A percentile compares a stretch with the other conserved stretches of the same genome.
phyloP scores from a whole-genome alignment of 2,113 vertebrate species.

The Terrapene triunguis region DNA sequence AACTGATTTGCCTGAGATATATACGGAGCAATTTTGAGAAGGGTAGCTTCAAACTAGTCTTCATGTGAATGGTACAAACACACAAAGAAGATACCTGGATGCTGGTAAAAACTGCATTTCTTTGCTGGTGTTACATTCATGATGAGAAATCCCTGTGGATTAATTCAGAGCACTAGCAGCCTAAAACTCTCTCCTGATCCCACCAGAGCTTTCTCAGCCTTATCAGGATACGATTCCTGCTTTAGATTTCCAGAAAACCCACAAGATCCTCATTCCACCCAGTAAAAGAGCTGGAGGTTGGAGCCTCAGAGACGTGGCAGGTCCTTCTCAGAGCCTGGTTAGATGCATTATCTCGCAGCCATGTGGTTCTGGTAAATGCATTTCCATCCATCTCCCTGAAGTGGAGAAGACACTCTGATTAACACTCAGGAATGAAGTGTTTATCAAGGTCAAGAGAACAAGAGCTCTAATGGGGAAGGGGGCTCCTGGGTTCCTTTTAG shows the following conservation, averaged over 20 bases:
- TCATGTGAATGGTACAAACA: background rate
- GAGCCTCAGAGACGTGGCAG: background rate
- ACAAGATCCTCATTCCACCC: accelerated
- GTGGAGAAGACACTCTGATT: background rate
- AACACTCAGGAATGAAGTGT: background rate
- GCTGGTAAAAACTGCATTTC: background rate
- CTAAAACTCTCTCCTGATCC: too few species aligned
- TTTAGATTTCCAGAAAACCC: background rate
- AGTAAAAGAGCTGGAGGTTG: background rate
- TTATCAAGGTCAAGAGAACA: background rate
- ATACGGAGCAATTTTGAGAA: background rate
- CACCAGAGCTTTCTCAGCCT: accelerated
- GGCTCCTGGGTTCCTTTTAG: background rate
- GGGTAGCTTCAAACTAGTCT: background rate
- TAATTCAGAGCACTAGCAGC: background rate
- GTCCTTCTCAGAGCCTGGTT: background rate
- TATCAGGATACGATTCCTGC: background rate
- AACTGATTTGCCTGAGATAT: background rate
- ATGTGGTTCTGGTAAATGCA: constrained; percentile 15
- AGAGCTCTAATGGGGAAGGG: background rate
- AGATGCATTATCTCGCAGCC: background rate
- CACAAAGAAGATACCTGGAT: background rate
- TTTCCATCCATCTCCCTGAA: constrained; percentile 10
- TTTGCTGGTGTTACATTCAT: background rate
- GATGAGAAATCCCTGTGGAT: background rate